Conservation (phyloP, 2,113 vertebrate species). For the Xyliphius kryptos region DNA sequence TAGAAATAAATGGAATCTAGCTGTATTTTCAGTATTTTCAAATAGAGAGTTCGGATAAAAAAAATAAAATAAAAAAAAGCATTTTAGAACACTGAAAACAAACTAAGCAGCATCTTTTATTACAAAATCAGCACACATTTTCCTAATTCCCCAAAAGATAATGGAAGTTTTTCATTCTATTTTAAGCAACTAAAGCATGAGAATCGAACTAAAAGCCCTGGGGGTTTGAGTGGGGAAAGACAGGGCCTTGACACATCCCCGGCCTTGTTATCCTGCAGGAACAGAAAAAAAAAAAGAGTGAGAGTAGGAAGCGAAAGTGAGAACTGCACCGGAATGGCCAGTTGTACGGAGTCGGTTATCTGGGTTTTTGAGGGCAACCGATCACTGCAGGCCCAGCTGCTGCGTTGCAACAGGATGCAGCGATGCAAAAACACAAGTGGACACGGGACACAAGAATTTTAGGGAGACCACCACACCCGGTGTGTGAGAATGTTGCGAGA, state of each 20-base stretch:
- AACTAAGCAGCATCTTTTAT: not conserved
- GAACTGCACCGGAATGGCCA: slow-evolving; percentile 62
- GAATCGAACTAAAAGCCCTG: slow-evolving; percentile 17
- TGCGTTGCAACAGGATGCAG: slow-evolving; percentile 37
- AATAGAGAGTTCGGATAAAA: too few relatives aligned
- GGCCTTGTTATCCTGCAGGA: slow-evolving; percentile 23
- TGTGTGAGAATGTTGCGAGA: slow-evolving; percentile 34
- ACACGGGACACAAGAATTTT: slow-evolving; percentile 50
- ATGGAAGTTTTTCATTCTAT: not conserved
- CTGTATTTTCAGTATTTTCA: not conserved
- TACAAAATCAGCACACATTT: not conserved
- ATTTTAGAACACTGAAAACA: not conserved
- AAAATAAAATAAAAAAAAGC: not conserved
- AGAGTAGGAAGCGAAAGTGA: slow-evolving; percentile 35
- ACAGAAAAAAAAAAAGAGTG: slow-evolving; percentile 12
- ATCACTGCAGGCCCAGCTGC: slow-evolving; percentile 59
- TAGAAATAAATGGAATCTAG: slow-evolving; percentile 1
- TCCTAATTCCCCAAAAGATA: not conserved
- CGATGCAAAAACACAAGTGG: slow-evolving; percentile 37
- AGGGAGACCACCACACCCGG: slow-evolving; percentile 54
- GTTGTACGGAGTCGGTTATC: slow-evolving; percentile 44
- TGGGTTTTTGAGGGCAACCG: slow-evolving; percentile 25
- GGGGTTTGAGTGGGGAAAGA: slow-evolving; percentile 13
- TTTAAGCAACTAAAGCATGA: slow-evolving; percentile 6
- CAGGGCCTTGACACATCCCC: slow-evolving; percentile 8